phyloP scores from a whole-genome alignment of 2,888 invertebrate species.

The Drosophila mulleri region DNA sequence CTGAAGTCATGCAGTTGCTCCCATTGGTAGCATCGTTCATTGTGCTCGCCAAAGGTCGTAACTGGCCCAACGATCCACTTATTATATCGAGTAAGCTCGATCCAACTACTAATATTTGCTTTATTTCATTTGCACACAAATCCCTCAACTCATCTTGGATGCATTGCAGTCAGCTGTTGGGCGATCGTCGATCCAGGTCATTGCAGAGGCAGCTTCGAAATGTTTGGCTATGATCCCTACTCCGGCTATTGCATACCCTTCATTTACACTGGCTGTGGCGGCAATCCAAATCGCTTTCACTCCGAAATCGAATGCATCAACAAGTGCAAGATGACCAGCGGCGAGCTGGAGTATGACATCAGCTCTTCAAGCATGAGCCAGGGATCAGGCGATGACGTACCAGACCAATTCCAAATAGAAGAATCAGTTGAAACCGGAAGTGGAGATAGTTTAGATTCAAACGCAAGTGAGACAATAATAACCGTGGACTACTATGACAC shows the following conservation, averaged over 20 bases:
- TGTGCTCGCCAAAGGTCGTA: not conserved
- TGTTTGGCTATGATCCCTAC: conserved; percentile 40
- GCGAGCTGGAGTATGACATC: not conserved
- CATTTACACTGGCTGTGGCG: conserved; percentile 56
- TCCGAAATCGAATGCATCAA: conserved; percentile 15
- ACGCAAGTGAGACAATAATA: not conserved
- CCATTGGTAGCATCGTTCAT: not conserved
- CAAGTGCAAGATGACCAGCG: conserved; percentile 14
- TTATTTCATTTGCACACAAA: not conserved
- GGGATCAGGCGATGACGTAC: too few relatives aligned
- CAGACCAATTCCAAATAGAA: too few relatives aligned
- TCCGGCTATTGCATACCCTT: conserved; percentile 29
- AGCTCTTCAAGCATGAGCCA: too few relatives aligned
- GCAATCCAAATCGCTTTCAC: conserved; percentile 58
- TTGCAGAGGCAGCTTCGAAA: conserved; percentile 1
- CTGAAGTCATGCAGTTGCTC: conserved; percentile 24
- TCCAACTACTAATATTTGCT: not conserved
- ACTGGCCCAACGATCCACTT: not conserved
- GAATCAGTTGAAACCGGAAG: too few relatives aligned
- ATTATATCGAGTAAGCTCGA: conserved; percentile 5
- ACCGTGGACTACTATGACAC: not conserved
- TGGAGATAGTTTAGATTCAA: too few relatives aligned
- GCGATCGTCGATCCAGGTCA: conserved; percentile 33
- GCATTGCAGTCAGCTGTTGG: conserved; percentile 34
- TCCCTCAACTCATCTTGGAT: not conserved